Base-by-base conservation (phyloP, 1,140 invertebrate species). In the Anthonomus grandis region DNA sequence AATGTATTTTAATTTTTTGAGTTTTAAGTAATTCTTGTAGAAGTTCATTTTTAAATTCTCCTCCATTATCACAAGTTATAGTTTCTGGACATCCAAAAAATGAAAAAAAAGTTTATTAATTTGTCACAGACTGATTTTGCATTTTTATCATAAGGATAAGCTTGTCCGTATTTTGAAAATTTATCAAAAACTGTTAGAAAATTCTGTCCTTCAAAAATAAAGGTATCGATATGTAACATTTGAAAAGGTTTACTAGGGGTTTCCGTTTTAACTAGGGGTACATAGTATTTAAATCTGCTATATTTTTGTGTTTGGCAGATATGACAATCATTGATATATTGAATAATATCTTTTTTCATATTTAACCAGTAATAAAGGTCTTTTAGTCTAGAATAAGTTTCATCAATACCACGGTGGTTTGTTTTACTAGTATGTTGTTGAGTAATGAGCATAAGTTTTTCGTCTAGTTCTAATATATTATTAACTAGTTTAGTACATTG, bases 51-150 rank as follows among this genome's bases (percentile, higher is more conserved):
- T n/a, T n/a, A n/a, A n/a, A n/a, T n/a, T n/a, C n/a, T n/a, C n/a
- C n/a, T n/a, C n/a, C n/a, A n/a, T n/a, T n/a, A n/a, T n/a, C n/a
- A n/a, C n/a, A n/a, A n/a, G n/a, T n/a, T n/a, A n/a, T n/a, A n/a
- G n/a, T n/a, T n/a, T n/a, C n/a, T n/a, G n/a, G n/a, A 65, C 27
- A 13, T 57, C 60, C 17, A 50, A 53, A 52, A 48, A 51, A 37
- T 42, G 41, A 42, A 65, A 64, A 36, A 31, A 64, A 60, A 27
- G 52, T n/a, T n/a, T 19, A 63, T 47, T 45, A 64, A 37, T n/a
- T 44, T 37, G 31, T 63, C 54, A 34, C 2, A n/a, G 9, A 48
- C 54, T 18, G 47, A 46, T 4, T 54, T 34, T 0, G 53, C 38
- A 22, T 55, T 54, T 36, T 36, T 39, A 19, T 8, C 9, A 21